Percentiles rank a stretch among this genome's conserved stretches.
These are phyloP conservation scores for Ornithoptera priamus DNA, from an alignment of 2,888 invertebrate species.

Conservation along the genomic window DNA sequence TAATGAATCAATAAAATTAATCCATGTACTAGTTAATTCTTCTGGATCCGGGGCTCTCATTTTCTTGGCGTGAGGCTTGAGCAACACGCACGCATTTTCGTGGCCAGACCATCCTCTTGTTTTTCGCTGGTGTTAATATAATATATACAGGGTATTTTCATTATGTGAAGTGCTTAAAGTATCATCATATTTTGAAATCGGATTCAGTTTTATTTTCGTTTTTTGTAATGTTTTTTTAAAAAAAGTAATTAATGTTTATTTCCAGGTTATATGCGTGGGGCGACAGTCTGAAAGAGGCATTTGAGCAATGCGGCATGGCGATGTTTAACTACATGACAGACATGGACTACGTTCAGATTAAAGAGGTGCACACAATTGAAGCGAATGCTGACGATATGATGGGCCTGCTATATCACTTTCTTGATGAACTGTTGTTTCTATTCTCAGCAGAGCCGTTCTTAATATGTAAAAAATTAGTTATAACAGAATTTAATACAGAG, in stretches of 20 bases:
- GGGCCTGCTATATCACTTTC: conserved; percentile 93
- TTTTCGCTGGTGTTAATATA: too few species aligned
- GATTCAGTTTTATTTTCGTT: too few species aligned
- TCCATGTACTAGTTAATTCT: too few species aligned
- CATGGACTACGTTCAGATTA: conserved; percentile 89
- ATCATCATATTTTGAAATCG: too few species aligned
- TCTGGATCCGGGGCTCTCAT: too few species aligned
- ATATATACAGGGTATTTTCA: too few species aligned
- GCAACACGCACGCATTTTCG: too few species aligned
- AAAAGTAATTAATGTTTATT: neutral
- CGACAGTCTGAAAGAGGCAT: conserved; percentile 89
- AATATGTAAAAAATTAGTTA: conserved; percentile 91
- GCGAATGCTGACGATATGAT: conserved; percentile 94
- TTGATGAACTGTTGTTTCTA: conserved; percentile 95
- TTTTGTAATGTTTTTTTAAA: too few species aligned
- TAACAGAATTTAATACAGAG: conserved; percentile 91
- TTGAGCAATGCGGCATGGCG: conserved; percentile 96
- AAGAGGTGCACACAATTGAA: conserved; percentile 88
- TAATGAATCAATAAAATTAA: too few species aligned
- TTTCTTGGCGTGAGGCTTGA: too few species aligned
- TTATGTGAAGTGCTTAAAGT: too few species aligned
- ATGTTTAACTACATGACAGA: conserved; percentile 99
- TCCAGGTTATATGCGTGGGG: conserved; percentile 96
- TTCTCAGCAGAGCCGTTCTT: conserved; percentile 96
- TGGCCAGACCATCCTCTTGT: too few species aligned